Percentiles rank a stretch among this genome's conserved stretches.
Conservation (phyloP, 2,797 vertebrate species). For the Hippocampus kuda region DNA sequence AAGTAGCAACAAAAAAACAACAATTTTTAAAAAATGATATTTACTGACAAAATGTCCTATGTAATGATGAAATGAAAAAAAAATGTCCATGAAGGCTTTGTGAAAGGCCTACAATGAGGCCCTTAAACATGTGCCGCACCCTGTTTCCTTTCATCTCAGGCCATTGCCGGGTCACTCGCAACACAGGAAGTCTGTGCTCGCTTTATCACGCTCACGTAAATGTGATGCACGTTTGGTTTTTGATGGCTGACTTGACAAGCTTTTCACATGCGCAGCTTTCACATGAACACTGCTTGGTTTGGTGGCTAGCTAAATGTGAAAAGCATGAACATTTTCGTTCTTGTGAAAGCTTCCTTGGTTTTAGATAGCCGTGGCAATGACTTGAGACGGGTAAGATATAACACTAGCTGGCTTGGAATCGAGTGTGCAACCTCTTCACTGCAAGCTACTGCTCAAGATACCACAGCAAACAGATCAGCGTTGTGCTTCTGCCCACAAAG, state of each 20-base stretch:
- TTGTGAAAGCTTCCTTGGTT: neutral
- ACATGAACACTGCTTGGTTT: neutral
- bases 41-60: neutral
- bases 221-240: constrained; percentile 37
- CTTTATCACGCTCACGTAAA: constrained; percentile 43
- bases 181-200: constrained; percentile 46
- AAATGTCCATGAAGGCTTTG: constrained; percentile 2
- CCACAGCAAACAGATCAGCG: constrained; percentile 22
- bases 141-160: constrained; percentile 25
- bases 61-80: neutral
- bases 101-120: constrained; percentile 16
- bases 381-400: neutral
- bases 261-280: neutral
- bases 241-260: neutral
- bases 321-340: neutral
- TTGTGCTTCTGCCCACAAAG: constrained; percentile 41
- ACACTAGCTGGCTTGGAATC: constrained; percentile 19
- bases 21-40: neutral
- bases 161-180: constrained; percentile 25
- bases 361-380: neutral
- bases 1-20: neutral
- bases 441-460: constrained; percentile 18
- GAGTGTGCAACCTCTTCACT: constrained; percentile 20
- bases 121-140: neutral
- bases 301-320: neutral